Conservation (phyloP, 2,113 vertebrate species). For the Choloepus hoffmanni region DNA sequence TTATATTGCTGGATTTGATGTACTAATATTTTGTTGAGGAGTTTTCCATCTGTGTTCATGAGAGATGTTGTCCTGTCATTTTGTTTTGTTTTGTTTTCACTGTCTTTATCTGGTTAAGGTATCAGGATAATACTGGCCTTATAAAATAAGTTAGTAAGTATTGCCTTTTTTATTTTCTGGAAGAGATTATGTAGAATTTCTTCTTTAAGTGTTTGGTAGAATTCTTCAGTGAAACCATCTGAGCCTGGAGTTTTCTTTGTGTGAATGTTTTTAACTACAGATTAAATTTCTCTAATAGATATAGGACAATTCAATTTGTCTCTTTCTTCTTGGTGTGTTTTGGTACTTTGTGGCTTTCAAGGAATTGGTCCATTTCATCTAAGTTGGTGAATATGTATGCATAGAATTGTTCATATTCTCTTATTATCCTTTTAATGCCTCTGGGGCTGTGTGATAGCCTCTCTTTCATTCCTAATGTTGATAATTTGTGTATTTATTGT, state of each 20-base stretch:
- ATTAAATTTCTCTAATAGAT: slow-evolving; percentile 31
- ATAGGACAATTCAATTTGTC: background rate
- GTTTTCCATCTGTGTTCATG: slow-evolving; percentile 2
- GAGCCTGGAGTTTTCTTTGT: background rate
- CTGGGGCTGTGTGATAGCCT: background rate
- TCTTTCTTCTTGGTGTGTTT: slow-evolving; percentile 10
- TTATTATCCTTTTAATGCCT: slow-evolving; percentile 21
- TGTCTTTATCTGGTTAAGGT: slow-evolving; percentile 2
- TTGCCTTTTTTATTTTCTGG: slow-evolving; percentile 24
- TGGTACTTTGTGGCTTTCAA: slow-evolving; percentile 27
- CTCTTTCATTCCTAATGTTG: slow-evolving; percentile 20
- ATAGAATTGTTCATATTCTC: background rate
- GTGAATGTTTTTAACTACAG: background rate
- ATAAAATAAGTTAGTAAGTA: background rate
- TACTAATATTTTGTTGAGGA: slow-evolving; percentile 53
- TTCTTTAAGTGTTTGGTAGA: slow-evolving; percentile 18
- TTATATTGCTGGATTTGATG: background rate
- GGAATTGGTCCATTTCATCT: background rate
- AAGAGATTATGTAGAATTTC: slow-evolving; percentile 14
- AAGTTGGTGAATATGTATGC: background rate
- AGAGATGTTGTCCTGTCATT: background rate
- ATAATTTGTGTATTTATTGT: background rate
- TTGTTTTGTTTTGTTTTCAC: background rate
- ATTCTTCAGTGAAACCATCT: background rate
- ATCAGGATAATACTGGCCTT: slow-evolving; percentile 18